Evolutionary conservation across 2,888 invertebrate genomes (phyloP).

Genomic region (Strigamia transsilvanica): DNA sequence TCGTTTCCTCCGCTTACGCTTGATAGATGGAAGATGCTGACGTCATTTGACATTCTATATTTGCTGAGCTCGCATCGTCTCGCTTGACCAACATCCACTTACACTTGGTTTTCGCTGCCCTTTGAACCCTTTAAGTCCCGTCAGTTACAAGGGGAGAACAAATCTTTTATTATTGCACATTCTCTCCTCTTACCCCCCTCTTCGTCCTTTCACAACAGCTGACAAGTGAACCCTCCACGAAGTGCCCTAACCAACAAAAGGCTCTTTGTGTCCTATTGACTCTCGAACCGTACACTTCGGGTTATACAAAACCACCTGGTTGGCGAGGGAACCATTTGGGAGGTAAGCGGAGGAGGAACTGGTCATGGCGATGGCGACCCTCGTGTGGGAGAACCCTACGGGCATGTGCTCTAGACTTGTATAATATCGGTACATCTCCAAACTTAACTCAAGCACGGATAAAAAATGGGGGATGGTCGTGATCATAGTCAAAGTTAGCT

Average conservation of each 20-base stretch:
- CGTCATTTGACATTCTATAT: slow-evolving; percentile 48
- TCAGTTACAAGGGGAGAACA: slow-evolving; percentile 34
- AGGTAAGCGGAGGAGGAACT: neutral
- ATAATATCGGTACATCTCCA: slow-evolving; percentile 12
- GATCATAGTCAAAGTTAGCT: slow-evolving; percentile 13
- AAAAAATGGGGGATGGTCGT: slow-evolving; percentile 14
- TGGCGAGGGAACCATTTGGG: neutral
- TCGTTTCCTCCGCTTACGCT: neutral
- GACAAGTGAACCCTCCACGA: slow-evolving; percentile 29
- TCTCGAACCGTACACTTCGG: slow-evolving; percentile 12
- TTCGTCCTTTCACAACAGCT: slow-evolving; percentile 21
- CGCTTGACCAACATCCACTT: slow-evolving; percentile 40
- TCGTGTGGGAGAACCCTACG: slow-evolving; percentile 23
- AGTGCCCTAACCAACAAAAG: slow-evolving; percentile 1
- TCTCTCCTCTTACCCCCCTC: slow-evolving; percentile 7
- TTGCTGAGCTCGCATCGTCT: slow-evolving; percentile 42
- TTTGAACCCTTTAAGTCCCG: slow-evolving; percentile 30
- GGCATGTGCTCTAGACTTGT: neutral
- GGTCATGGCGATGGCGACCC: neutral
- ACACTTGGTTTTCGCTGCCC: slow-evolving; percentile 31
- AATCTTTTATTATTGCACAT: slow-evolving; percentile 28
- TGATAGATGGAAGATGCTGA: slow-evolving; percentile 17
- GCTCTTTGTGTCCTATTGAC: slow-evolving; percentile 28
- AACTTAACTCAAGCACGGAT: slow-evolving; percentile 43
- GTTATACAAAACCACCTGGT: slow-evolving; percentile 32